A percentile compares a stretch with the other conserved stretches of the same genome.
Evolutionary conservation across 2,888 invertebrate genomes (phyloP).

Genomic region (Anodontia alba): DNA sequence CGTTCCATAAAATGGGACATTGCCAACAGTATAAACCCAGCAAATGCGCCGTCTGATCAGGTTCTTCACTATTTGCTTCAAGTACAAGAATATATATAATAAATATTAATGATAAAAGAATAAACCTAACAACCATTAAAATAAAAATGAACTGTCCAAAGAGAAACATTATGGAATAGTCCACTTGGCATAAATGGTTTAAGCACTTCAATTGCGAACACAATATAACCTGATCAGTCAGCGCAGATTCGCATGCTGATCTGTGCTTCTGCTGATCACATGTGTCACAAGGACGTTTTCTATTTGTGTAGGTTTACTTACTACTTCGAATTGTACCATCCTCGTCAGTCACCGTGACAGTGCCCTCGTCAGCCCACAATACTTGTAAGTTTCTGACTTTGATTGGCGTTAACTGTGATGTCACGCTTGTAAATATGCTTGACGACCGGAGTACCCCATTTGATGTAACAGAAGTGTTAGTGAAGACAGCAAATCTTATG

Average conservation of each 20-base stretch:
- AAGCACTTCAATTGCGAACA: no score
- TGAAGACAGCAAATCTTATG: background rate
- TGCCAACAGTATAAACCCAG: background rate
- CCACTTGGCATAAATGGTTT: no score
- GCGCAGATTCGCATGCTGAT: no score
- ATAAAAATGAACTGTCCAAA: no score
- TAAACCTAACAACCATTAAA: no score
- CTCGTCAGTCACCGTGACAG: background rate
- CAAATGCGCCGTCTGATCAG: background rate
- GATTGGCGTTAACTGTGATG: background rate
- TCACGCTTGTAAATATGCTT: background rate
- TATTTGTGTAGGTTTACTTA: no score
- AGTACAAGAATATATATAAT: no score
- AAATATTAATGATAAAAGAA: no score
- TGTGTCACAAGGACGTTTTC: no score
- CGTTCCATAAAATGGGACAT: background rate
- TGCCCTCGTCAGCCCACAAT: background rate
- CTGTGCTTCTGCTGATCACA: no score
- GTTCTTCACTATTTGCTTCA: background rate
- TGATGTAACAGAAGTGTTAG: background rate
- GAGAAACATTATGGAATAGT: no score
- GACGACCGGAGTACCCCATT: background rate
- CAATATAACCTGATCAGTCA: no score
- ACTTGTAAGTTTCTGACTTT: background rate
- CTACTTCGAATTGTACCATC: background rate